Percentiles rank a stretch among this genome's conserved stretches.
Conservation (phyloP, 2,888 invertebrate species). For the Lysandra coridon region DNA sequence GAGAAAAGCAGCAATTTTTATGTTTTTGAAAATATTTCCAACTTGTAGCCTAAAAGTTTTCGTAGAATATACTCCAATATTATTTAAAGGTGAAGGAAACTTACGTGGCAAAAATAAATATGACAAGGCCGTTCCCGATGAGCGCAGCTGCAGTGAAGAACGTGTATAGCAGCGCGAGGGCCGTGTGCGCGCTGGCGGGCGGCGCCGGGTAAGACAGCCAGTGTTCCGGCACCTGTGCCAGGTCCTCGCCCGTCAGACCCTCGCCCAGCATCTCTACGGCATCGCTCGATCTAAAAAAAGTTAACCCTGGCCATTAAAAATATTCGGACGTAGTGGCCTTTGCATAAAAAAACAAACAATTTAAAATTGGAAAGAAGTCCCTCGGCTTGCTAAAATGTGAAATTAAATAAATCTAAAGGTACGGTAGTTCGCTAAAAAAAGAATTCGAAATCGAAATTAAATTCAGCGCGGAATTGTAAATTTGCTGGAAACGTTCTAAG, state of each 20-base stretch:
- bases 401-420: background rate
- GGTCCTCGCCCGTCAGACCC: slow-evolving; percentile 88
- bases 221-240: slow-evolving; percentile 88
- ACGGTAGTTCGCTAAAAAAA: too few relatives aligned
- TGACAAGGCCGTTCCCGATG: slow-evolving; percentile 91
- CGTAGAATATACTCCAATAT: too few relatives aligned
- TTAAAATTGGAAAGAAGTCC: slow-evolving; percentile 1
- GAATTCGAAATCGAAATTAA: too few relatives aligned
- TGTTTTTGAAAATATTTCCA: too few relatives aligned
- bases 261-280: slow-evolving; percentile 83
- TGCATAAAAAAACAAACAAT: background rate
- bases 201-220: slow-evolving; percentile 91
- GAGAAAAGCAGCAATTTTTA: too few relatives aligned
- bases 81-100: slow-evolving; percentile 44
- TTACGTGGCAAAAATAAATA: slow-evolving; percentile 91
- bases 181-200: slow-evolving; percentile 89
- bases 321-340: background rate
- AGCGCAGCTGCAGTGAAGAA: slow-evolving; percentile 87
- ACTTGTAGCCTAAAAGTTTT: too few relatives aligned
- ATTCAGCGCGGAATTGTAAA: background rate
- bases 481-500: background rate
- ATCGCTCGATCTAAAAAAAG: slow-evolving; percentile 51
- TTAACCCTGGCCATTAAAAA: background rate
- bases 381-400: too few relatives aligned
- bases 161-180: slow-evolving; percentile 88